Evolutionary conservation across 2,113 vertebrate species (phyloP).

Genomic region (Passer domesticus): DNA sequence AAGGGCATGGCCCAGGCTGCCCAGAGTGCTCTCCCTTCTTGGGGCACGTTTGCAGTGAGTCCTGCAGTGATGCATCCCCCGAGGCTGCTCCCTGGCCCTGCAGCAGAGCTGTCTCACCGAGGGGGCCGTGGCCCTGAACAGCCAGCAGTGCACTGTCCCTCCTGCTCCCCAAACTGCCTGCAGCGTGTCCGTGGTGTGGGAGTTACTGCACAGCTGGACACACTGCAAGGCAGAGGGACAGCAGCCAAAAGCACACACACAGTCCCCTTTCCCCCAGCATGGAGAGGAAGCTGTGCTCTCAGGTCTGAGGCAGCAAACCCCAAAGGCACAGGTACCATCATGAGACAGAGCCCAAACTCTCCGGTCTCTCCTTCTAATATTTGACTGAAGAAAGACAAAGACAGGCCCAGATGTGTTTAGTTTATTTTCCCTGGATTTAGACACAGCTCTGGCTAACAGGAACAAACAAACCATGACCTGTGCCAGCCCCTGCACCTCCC

Average conservation of each 20-base stretch:
- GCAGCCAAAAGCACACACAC: not conserved
- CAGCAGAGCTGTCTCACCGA: not conserved
- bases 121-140: not conserved
- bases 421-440: slow-evolving; percentile 52
- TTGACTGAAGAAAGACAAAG: not conserved
- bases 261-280: accelerated
- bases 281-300: not conserved
- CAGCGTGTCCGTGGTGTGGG: accelerated
- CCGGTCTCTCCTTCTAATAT: accelerated
- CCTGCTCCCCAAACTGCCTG: not conserved
- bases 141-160: not conserved
- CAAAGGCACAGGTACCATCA: not conserved
- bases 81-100: not conserved
- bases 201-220: not conserved
- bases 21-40: not conserved
- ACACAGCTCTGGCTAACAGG: slow-evolving; percentile 23
- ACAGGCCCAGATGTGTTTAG: not conserved
- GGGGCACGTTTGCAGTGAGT: not conserved
- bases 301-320: not conserved
- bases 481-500: not conserved
- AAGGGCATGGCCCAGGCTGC: not conserved
- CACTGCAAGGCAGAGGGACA: not conserved
- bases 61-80: not conserved
- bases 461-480: not conserved
- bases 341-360: not conserved